Evolutionary conservation across 2,888 invertebrate genomes (phyloP), one percentile per base, ranked within the genome.

Genomic region (Gandaritis pyraliata): DNA sequence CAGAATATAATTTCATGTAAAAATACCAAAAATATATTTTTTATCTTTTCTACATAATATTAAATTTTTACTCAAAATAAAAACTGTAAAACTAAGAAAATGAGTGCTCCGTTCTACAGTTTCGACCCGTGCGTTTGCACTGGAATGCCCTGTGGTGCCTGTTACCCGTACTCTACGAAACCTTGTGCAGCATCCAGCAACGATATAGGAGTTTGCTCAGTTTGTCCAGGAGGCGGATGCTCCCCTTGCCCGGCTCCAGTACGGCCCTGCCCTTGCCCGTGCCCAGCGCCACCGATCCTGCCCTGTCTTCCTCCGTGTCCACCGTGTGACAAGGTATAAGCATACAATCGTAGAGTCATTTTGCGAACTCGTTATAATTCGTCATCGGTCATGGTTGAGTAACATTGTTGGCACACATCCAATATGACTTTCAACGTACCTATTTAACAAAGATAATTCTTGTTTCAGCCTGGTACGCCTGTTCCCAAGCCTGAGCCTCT

Each of bases 71-170:
- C 6, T 36, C 13, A 23, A 49, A 29, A 72, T 77, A 83, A 76
- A 48, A 78, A 74, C 50, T 48, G 76, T 30, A 68, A 68, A 69
- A 64, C 39, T 62, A 8, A 5, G 12, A 78, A 81, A 85, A 90
- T 91, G 90, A 89, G 90, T 79, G 90, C 89, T 70, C 87, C 90
- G 1, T 88, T 86, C 67, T 92, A 91, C 71, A 92, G 90, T 69
- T 90, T 80, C 48, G 90, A 90, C 54, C 91, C 91, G 1, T 92
- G 90, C 73, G 86, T 89, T 2, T 83, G 86, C 66, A 75, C 80
- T 1, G 89, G 90, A 0, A 55, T 66, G 66, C 90, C 91, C 0
- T 90, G 91, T 57, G 91, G 91, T 1, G 89, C 91, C 4, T 88
- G 88, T 67, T 86, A 86, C 50, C 91, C 90, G 0, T 90, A 86